Base-by-base conservation (phyloP, 2,113 vertebrate genomes). In the Deroptyus accipitrinus region DNA sequence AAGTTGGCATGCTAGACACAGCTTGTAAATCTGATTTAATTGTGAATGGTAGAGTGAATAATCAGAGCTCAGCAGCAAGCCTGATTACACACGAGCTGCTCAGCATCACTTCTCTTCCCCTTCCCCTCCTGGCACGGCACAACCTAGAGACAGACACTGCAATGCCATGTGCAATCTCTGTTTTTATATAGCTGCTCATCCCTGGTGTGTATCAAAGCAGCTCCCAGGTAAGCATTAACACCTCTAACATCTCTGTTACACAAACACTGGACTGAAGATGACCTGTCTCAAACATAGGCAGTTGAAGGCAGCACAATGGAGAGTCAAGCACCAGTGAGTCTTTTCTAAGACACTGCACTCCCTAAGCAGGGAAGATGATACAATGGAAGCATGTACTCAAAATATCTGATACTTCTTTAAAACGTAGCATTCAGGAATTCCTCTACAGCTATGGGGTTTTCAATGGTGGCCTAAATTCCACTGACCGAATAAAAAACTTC, bases 41-140 rank as follows among this genome's bases (percentile, higher is more conserved):
- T 96, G 95, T 96, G 95, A 96, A 96, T 91, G 94, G 95, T 89
- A 95, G 70, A 94, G 92, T 95, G 96, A 94, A 95, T 87, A 96
- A 95, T 95, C 88, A 96, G 96, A 96, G 70, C 81, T 94, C 83
- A 91, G 83, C 77, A 92, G 84, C 81, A 94, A 95, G 94, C 86
- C 92, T 95, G 95, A 95, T 93, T 94, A 89, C 91, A 94, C 95
- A 92, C 11, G 63, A 86, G 69, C 77, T 96, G 83, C 88, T 91
- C 83, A 82, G 86, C 88, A 79, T n/a, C 2, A 3, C 55, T 52
- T 75, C 28, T 52, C 51, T n/a, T 85, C 64, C 27, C 31, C 51
- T 42, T 61, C 88, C 52, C 80, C 44, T 92, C 55, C 63, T 90
- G 80, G 75, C 76, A 88, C 57, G 31, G 62, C 51, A 77, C 59